phyloP scores from a whole-genome alignment of 2,888 invertebrate genomes.

The Prostheceraeus crozeri region DNA sequence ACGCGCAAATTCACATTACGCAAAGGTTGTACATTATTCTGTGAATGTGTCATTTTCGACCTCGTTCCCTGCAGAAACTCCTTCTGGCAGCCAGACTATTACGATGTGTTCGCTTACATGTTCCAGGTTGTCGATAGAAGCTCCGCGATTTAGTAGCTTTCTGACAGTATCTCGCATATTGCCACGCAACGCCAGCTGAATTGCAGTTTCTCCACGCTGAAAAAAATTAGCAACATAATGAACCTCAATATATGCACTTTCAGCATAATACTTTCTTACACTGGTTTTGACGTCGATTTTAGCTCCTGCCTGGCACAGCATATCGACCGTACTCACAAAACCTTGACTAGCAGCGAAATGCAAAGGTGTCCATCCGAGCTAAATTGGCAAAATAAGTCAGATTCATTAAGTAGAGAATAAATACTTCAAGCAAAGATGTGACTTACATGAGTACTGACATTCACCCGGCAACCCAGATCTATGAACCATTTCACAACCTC shows the following conservation, averaged over 20 bases:
- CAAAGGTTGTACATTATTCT: too few species aligned
- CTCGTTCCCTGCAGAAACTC: too few species aligned
- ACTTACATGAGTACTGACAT: slow-evolving; percentile 33
- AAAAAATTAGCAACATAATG: slow-evolving; percentile 27
- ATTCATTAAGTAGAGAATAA: background rate
- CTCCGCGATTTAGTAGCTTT: slow-evolving; percentile 32
- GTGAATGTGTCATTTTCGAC: too few species aligned
- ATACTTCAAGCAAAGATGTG: slow-evolving; percentile 17
- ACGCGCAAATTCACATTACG: too few species aligned
- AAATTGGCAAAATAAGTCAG: slow-evolving; percentile 16
- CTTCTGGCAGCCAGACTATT: too few species aligned
- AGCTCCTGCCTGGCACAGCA: slow-evolving; percentile 29
- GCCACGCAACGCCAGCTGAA: slow-evolving; percentile 26
- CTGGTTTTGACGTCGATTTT: slow-evolving; percentile 28
- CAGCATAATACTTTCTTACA: slow-evolving; percentile 30
- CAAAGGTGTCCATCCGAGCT: slow-evolving; percentile 32
- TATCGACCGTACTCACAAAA: slow-evolving; percentile 37
- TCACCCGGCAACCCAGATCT: slow-evolving; percentile 24
- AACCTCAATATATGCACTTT: background rate
- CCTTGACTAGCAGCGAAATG: slow-evolving; percentile 37
- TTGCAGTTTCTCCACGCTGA: slow-evolving; percentile 34
- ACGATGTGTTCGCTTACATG: too few species aligned
- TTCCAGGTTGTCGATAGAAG: slow-evolving; percentile 33
- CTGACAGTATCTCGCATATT: slow-evolving; percentile 38
- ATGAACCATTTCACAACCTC: slow-evolving; percentile 37